Conservation (phyloP, 2,113 vertebrate species). For the Lota lota region DNA sequence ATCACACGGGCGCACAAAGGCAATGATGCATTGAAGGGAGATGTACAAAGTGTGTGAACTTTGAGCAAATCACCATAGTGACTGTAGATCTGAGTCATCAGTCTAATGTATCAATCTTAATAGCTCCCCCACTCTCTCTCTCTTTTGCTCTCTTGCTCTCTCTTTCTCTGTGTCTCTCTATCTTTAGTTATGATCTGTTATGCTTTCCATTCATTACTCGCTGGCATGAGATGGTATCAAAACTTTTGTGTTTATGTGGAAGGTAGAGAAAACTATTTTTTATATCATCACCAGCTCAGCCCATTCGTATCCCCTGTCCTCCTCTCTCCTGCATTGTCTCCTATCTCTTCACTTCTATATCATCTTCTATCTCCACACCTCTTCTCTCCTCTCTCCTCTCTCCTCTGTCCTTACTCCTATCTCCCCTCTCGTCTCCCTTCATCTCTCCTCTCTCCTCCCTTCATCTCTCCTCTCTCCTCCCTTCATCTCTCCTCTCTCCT, state of each 20-base stretch:
- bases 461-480: neutral
- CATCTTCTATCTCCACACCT: neutral
- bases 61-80: slow-evolving; percentile 14
- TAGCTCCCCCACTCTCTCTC: neutral
- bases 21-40: neutral
- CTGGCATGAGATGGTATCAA: neutral
- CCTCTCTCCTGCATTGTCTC: slow-evolving; percentile 4
- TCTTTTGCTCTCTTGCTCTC: neutral
- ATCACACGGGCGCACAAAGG: no score
- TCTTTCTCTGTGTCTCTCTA: slow-evolving; percentile 3
- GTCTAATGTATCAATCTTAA: neutral
- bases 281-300: neutral
- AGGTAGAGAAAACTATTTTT: neutral
- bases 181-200: neutral
- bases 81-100: slow-evolving; percentile 29
- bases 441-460: neutral
- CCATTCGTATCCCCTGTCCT: neutral
- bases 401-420: neutral
- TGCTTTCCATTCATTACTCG: neutral
- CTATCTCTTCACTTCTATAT: neutral
- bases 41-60: neutral
- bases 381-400: neutral
- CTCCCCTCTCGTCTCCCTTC: neutral
- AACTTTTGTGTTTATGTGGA: neutral
- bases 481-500: slow-evolving; percentile 4